Evolutionary conservation across 2,888 invertebrate species (phyloP).

Genomic region (Holacanthella duospinosa): DNA sequence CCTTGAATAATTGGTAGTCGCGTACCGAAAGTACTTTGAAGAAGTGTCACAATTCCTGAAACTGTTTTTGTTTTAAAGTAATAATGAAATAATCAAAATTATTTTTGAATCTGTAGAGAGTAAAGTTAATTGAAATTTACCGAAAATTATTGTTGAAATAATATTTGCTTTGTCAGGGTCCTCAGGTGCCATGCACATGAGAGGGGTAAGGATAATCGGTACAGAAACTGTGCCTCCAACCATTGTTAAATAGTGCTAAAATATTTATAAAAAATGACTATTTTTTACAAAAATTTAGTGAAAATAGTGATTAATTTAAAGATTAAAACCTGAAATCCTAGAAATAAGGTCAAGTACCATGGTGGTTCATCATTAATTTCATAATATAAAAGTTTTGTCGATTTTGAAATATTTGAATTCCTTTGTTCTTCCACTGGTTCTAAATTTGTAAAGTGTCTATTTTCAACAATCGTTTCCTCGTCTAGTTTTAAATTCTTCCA

Average conservation of each 20-base stretch:
- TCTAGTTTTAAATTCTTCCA: too few relatives aligned
- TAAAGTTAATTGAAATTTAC: not conserved
- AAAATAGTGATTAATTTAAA: not conserved
- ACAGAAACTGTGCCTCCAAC: slow-evolving; percentile 74
- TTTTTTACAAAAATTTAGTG: not conserved
- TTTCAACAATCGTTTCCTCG: not conserved
- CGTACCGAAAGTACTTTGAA: slow-evolving; percentile 64
- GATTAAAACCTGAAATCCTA: slow-evolving; percentile 61
- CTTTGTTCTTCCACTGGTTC: not conserved
- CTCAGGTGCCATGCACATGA: slow-evolving; percentile 64
- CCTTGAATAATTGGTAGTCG: slow-evolving; percentile 45
- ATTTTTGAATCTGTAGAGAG: too few relatives aligned
- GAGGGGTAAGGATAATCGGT: slow-evolving; percentile 68
- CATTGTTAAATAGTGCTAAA: slow-evolving; percentile 58
- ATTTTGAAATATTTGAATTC: too few relatives aligned
- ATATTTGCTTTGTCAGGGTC: slow-evolving; percentile 64
- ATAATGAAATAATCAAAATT: too few relatives aligned
- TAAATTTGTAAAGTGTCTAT: not conserved
- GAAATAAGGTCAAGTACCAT: slow-evolving; percentile 71
- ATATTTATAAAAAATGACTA: not conserved
- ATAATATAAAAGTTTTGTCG: slow-evolving; percentile 44
- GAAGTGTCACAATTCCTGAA: slow-evolving; percentile 63
- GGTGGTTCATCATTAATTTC: slow-evolving; percentile 70
- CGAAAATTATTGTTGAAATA: slow-evolving; percentile 69
- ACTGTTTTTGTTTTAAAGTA: too few relatives aligned